These are phyloP conservation scores for Reinhardtius hippoglossoides DNA, from an alignment of 2,113 vertebrate genomes.

Conservation along the genomic window DNA sequence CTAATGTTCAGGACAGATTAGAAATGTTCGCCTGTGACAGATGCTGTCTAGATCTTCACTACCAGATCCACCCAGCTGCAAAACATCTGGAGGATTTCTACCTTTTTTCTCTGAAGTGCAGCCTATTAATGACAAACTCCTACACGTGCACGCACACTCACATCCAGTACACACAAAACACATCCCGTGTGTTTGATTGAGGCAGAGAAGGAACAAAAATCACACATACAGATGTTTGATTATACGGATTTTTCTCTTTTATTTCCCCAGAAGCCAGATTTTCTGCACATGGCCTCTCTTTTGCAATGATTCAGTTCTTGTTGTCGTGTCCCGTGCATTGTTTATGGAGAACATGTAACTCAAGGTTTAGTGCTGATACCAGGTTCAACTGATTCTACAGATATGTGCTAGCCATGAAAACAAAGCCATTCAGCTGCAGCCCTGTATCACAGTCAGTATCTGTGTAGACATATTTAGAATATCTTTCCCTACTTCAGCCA, in stretches of 20 bases:
- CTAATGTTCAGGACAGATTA: conserved; percentile 88
- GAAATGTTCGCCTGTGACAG: conserved; percentile 86
- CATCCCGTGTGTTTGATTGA: conserved; percentile 26
- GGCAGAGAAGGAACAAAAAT: conserved; percentile 21
- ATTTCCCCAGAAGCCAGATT: background rate
- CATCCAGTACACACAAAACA: conserved; percentile 30
- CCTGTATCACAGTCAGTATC: conserved; percentile 1
- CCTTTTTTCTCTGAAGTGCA: conserved; percentile 81
- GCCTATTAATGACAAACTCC: conserved; percentile 78
- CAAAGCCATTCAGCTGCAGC: conserved; percentile 25
- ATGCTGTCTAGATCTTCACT: conserved; percentile 87
- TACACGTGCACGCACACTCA: conserved; percentile 18
- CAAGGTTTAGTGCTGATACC: background rate
- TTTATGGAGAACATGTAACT: background rate
- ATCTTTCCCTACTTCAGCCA: conserved; percentile 55
- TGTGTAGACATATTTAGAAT: conserved; percentile 55
- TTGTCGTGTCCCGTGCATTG: background rate
- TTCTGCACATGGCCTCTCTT: conserved; percentile 3
- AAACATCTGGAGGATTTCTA: conserved; percentile 86
- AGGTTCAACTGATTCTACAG: conserved; percentile 22
- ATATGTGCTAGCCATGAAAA: conserved; percentile 38
- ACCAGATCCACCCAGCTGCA: conserved; percentile 87
- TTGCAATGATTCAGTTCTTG: background rate
- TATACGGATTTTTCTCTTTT: background rate
- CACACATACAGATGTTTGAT: conserved; percentile 49